phyloP scores from a whole-genome alignment of 1,140 invertebrate species.

The Zaprionus camerounensis region DNA sequence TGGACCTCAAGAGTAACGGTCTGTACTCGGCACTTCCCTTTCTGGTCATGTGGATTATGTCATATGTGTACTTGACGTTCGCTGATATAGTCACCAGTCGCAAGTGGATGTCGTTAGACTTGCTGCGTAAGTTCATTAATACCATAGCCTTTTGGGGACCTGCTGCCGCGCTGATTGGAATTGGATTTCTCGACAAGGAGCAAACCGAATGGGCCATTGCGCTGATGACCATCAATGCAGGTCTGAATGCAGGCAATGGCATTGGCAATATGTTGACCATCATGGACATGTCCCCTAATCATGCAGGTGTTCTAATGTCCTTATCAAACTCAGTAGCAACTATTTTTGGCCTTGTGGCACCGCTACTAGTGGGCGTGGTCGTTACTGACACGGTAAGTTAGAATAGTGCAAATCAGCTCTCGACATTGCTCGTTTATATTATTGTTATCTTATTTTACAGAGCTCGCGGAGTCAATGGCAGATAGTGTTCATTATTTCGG shows the following conservation, averaged over 20 bases:
- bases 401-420: background rate
- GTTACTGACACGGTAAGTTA: conserved; percentile 86
- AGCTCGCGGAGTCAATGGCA: conserved; percentile 87
- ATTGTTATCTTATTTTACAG: conserved; percentile 60
- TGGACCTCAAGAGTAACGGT: conserved; percentile 90
- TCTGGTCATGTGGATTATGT: conserved; percentile 88
- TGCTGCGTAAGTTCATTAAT: conserved; percentile 88
- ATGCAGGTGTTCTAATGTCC: conserved; percentile 88
- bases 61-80: conserved; percentile 86
- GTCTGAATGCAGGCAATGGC: conserved; percentile 90
- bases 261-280: conserved; percentile 89
- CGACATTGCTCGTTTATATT: background rate
- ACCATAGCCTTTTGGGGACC: conserved; percentile 87
- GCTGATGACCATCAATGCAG: conserved; percentile 89
- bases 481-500: conserved; percentile 89
- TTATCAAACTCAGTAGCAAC: conserved; percentile 90
- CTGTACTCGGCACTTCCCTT: conserved; percentile 91
- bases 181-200: conserved; percentile 85
- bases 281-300: conserved; percentile 91
- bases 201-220: conserved; percentile 85
- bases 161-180: conserved; percentile 86
- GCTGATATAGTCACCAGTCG: conserved; percentile 50
- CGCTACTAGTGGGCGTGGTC: conserved; percentile 87
- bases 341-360: conserved; percentile 88
- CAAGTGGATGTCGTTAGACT: conserved; percentile 56